A percentile compares a stretch with the other conserved stretches of the same genome.
These are phyloP conservation scores for Palythoa caribaeorum DNA, from an alignment of 92 coral and sea anemone genomes.

Conservation along the genomic window DNA sequence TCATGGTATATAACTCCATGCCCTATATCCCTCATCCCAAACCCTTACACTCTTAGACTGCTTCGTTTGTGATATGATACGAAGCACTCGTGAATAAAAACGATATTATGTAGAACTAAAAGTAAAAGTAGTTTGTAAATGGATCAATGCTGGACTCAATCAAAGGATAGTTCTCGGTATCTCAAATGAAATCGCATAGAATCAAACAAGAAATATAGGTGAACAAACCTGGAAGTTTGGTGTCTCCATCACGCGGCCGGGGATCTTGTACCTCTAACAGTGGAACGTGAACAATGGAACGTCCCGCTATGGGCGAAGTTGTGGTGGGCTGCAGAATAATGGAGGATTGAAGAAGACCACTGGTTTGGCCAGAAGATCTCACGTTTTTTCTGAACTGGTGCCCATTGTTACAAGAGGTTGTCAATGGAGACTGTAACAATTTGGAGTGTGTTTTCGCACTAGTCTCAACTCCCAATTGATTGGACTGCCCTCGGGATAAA, in stretches of 20 bases:
- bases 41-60: too few species aligned
- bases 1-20: too few species aligned
- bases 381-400: background rate
- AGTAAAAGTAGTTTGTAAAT: too few species aligned
- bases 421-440: background rate
- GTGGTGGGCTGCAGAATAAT: conserved; percentile 12
- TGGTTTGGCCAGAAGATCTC: background rate
- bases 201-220: background rate
- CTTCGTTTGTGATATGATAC: too few species aligned
- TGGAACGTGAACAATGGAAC: conserved; percentile 17
- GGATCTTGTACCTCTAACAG: background rate
- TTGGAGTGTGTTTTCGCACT: background rate
- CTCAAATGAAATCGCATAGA: too few species aligned
- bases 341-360: conserved; percentile 16
- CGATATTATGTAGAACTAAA: too few species aligned
- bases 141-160: too few species aligned
- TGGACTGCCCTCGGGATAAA: background rate
- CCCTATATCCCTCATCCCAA: too few species aligned
- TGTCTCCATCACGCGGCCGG: background rate
- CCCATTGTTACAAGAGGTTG: too few species aligned
- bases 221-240: conserved; percentile 6
- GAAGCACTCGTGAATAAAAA: too few species aligned
- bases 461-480: background rate
- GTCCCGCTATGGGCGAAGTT: background rate
- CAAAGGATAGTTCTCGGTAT: too few species aligned